Evolutionary conservation across 2,113 vertebrate species (phyloP), one percentile per base, ranked within the genome.

Genomic region (Leptobrachium leishanense): DNA sequence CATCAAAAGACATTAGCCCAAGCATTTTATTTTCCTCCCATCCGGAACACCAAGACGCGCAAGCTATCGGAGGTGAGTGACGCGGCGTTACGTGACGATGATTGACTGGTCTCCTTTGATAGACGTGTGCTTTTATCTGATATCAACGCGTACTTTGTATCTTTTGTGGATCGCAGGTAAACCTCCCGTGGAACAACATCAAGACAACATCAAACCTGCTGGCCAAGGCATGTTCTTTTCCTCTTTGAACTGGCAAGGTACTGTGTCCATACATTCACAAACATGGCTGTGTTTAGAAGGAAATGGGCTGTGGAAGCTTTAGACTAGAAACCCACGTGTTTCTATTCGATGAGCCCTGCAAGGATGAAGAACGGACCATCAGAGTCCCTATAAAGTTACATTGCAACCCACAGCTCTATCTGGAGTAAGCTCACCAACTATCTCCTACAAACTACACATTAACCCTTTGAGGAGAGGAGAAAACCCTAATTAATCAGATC

Each of bases 21-120:
- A 94, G 86, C 73, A 94, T 98, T 67, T 95, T 99, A 81, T 99
- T 99, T 88, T 97, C 97, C 78, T 95, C 95, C 70, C 96, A 97
- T 77, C 95, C 98, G 88, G 98, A 99, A 67, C 95, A 98, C 50
- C 95, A 98, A 85, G 96, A 99, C 1, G 94, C 96, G 0, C 87
- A 98, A 63, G 93, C 92, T 76, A 83, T 96, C 54, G 94, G 95
- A 89, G 97, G 98, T 99, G 76, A 77, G 84, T 69, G 5, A 31
- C 20, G 20, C 70, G 9, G 55, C 13, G 55, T 0, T 13, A 31
- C 20, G 20, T 31, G 20, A 31, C 20, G 20, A 31, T 31, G 3
- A 15, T 5, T 63, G n/a, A 5, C n/a, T 41, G 40, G 6, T 67
- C 42, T 3, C 1, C 12, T 41, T 40, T 2, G 2, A 40, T 8